These are phyloP conservation scores for Halichoerus grypus DNA, from an alignment of 2,113 vertebrate species.

Conservation along the genomic window DNA sequence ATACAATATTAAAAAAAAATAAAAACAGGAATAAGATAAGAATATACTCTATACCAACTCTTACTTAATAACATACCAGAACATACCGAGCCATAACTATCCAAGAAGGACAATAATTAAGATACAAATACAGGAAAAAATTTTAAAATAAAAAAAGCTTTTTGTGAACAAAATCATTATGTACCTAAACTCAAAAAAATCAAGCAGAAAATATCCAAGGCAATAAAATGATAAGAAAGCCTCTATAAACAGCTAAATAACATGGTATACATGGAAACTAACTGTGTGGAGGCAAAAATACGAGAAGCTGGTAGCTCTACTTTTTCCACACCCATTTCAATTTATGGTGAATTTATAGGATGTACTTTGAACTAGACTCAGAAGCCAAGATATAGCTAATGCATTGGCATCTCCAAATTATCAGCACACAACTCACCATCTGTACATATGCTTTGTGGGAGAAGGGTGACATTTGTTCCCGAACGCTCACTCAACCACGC, in stretches of 20 bases:
- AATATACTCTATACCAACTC: background rate
- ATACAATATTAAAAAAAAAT: background rate
- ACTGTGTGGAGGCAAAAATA: background rate
- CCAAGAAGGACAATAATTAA: slow-evolving; percentile 12
- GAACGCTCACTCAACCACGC: background rate
- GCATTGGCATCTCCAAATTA: background rate
- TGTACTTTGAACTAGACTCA: background rate
- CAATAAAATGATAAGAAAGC: background rate
- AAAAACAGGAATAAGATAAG: background rate
- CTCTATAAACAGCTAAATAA: background rate
- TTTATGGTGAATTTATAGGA: background rate
- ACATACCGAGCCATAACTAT: background rate
- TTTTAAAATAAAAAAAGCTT: background rate
- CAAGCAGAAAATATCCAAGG: background rate
- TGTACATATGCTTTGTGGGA: background rate
- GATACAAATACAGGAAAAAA: background rate
- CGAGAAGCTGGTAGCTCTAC: background rate
- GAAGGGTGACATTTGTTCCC: background rate
- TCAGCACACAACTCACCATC: background rate
- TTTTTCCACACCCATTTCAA: background rate
- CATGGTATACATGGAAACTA: background rate
- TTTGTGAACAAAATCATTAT: background rate
- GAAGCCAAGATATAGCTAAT: background rate
- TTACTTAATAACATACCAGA: slow-evolving; percentile 3
- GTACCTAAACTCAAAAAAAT: background rate